Conservation (phyloP, 2,888 invertebrate species). For the Diarsia dahlii region DNA sequence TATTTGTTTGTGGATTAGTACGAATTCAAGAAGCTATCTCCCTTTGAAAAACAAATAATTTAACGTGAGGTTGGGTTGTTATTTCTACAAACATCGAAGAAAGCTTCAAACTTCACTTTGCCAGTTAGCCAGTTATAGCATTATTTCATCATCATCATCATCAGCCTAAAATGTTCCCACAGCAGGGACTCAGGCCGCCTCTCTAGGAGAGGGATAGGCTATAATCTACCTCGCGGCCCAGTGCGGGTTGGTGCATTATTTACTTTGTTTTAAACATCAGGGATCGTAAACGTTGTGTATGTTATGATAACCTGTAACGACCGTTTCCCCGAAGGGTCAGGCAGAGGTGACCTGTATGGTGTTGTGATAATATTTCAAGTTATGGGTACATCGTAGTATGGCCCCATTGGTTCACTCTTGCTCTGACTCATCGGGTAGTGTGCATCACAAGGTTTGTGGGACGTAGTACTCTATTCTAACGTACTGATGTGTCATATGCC, state of each 20-base stretch:
- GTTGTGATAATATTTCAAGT: slow-evolving; percentile 19
- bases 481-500: slow-evolving; percentile 27
- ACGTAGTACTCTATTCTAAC: slow-evolving; percentile 28
- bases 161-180: too few species aligned
- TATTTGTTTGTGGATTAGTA: slow-evolving; percentile 21
- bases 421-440: slow-evolving; percentile 54
- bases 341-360: not conserved
- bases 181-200: too few species aligned
- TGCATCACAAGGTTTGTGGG: slow-evolving; percentile 47
- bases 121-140: too few species aligned
- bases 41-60: too few species aligned
- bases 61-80: too few species aligned
- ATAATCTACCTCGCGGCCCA: too few species aligned
- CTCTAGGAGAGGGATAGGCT: too few species aligned
- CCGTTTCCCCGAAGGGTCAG: not conserved
- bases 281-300: slow-evolving; percentile 15
- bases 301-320: slow-evolving; percentile 9
- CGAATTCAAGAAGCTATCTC: not conserved
- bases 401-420: slow-evolving; percentile 17
- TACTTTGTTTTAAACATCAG: slow-evolving; percentile 17
- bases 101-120: too few species aligned
- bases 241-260: not conserved
- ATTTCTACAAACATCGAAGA: too few species aligned
- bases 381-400: slow-evolving; percentile 4
- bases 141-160: too few species aligned